These are phyloP conservation scores for Peromyscus leucopus DNA, from an alignment of 2,113 vertebrate genomes.

Conservation along the genomic window DNA sequence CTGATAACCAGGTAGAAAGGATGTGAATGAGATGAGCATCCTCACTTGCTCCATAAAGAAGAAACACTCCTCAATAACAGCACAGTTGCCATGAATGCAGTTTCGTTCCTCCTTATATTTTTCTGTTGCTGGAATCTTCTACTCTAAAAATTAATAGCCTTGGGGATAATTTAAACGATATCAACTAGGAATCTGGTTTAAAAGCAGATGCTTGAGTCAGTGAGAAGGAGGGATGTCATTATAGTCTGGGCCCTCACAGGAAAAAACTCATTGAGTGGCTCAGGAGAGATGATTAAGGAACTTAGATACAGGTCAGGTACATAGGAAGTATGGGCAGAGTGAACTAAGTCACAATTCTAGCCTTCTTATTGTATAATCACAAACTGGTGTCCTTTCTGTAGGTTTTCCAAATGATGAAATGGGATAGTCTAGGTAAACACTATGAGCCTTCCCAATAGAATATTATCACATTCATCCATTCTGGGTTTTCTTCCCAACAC, in stretches of 20 bases:
- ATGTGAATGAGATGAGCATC: neutral
- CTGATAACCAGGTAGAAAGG: neutral
- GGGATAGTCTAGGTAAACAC: neutral
- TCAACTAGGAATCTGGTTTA: neutral
- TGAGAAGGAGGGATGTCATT: too few species aligned
- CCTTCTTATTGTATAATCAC: neutral
- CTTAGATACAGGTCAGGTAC: neutral
- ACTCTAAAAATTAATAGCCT: neutral
- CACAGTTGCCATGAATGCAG: too few species aligned
- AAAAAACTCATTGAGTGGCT: neutral
- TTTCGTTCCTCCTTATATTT: neutral
- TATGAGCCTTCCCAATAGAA: neutral
- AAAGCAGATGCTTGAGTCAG: neutral
- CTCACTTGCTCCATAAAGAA: neutral
- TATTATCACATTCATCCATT: neutral
- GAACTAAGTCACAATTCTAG: neutral
- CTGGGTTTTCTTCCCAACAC: neutral
- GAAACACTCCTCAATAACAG: neutral
- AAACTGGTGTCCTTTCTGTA: neutral
- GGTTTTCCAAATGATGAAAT: slow-evolving; percentile 4
- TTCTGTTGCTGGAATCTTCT: neutral
- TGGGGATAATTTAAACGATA: neutral
- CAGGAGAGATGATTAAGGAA: neutral
- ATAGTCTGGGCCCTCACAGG: too few species aligned
- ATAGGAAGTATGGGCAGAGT: neutral